A percentile compares a stretch with the other conserved stretches of the same genome.
These are phyloP conservation scores for Orius insidiosus DNA, from an alignment of 1,140 invertebrate species.

Conservation along the genomic window DNA sequence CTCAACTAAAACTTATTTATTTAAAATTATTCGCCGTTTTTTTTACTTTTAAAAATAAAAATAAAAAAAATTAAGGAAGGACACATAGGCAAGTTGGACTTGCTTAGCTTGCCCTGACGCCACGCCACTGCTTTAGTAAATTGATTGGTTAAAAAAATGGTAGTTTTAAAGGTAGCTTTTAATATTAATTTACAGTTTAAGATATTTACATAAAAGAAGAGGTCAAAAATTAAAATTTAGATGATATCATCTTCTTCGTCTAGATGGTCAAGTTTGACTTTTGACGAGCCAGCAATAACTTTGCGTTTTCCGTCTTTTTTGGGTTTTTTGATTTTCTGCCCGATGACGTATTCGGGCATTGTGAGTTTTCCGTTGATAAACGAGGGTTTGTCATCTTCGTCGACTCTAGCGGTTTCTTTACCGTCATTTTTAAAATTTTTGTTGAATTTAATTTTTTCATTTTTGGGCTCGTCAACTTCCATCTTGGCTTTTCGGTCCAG, in stretches of 20 bases:
- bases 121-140: no score
- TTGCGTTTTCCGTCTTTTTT: constrained; percentile 22
- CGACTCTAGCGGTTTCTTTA: constrained; percentile 26
- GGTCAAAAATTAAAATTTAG: no score
- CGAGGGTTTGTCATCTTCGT: constrained; percentile 30
- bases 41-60: no score
- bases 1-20: no score
- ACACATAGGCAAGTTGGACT: no score
- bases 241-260: constrained; percentile 30
- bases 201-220: no score
- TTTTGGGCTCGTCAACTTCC: constrained; percentile 17
- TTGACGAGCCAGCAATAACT: constrained; percentile 24
- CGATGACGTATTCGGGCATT: constrained; percentile 62
- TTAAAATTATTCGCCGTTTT: no score
- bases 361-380: constrained; percentile 47
- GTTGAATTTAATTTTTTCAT: constrained; percentile 15
- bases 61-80: no score
- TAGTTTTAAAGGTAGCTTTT: no score
- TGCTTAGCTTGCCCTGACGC: no score
- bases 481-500: constrained; percentile 32
- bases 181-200: no score
- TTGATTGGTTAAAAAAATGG: no score
- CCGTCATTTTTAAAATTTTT: constrained; percentile 3
- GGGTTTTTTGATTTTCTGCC: constrained; percentile 30
- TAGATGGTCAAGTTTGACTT: constrained; percentile 42